Base-by-base conservation (phyloP, 2,113 vertebrate genomes). In the Megaleporinus macrocephalus region DNA sequence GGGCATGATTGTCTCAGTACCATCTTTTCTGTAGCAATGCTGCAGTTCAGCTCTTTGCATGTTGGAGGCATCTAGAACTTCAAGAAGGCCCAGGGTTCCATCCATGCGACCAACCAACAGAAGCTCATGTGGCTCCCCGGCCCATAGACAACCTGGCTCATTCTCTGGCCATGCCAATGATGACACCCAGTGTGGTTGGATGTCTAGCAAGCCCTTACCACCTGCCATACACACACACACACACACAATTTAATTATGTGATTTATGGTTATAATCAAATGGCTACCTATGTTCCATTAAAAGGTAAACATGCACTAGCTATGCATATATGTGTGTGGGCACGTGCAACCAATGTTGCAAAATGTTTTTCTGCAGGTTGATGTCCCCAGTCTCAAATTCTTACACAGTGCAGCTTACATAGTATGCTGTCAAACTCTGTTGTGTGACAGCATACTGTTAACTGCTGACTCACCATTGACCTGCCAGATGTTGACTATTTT, bases 401-500 rank as follows among this genome's bases (percentile, higher is more conserved):
- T 36, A 36, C 36, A 36, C 7, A 36, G 36, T 36, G 36, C n/a
- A n/a, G n/a, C 3, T 36, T 36, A 36, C 36, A 36, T 7, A 36
- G 41, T 44, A 9, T 51, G 18, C 16, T 16, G 49, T 16, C 49
- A 27, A 1, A 5, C 26, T 65, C 26, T 44, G 20, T 3, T 14
- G 4, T 41, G 10, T 41, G 24, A 20, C 4, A 0, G 5, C 33
- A 11, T 22, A 24, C 30, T 24, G 20, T 14, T 61, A 13, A 0
- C 14, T 1, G 1, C 24, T 30, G 24, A 22, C 91, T 66, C 93
- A 99, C 98, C 97, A 44, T 97, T 99, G 79, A 99, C 96, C 89
- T 98, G 98, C 97, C 98, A 99, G 82, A 99, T 98, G 94, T 98
- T 99, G 85, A 99, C 96, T 91, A 96, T 93, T 87, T 99, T 99